Base-by-base conservation (phyloP, 2,888 invertebrate species). In the Ditula angustiorana region DNA sequence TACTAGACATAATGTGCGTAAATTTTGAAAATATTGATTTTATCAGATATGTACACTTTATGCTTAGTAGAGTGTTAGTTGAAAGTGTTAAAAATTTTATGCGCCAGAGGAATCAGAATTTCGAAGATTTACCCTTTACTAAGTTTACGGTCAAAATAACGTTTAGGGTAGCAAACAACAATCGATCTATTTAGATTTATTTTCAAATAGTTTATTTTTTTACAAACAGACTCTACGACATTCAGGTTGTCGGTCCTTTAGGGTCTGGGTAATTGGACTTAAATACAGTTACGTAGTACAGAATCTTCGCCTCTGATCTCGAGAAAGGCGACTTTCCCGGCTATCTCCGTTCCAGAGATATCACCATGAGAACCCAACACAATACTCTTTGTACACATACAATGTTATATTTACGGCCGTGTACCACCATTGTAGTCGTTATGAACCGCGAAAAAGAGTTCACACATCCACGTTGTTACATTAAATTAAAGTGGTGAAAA, bases 321-420 rank as follows among this genome's bases (percentile, higher is more conserved):
- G 59, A 66, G 69, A 69, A 69, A 69, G 61, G 61, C 50, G 35
- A 62, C 69, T 67, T 69, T 69, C 69, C 63, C 61, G 61, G 23
- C 57, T 57, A 64, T 64, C 58, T 64, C 44, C 28, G 10, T n/a
- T 52, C 64, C 60, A 30, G 66, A 67, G 67, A 67, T 69, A 67
- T 69, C 69, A 57, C 44, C 63, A 58, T 82, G 82, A 71, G 82
- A 82, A 82, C 71, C 68, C 11, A 67, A 75, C 61, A 82, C 81
- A 82, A 83, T 82, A 76, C 75, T 68, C 71, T 75, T 74, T 64
- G 64, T 64, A 44, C 33, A 37, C 44, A 26, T 16, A 59, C 64
- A 59, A 64, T 23, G 26, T 47, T 59, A 53, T 26, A 21, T 37
- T 46, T 59, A 24, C 59, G 37, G 33, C 16, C 46, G 16, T 28